Evolutionary conservation across 2,797 vertebrate genomes (phyloP), one percentile per base, ranked within the genome.

Genomic region (Cyclura pinguis): DNA sequence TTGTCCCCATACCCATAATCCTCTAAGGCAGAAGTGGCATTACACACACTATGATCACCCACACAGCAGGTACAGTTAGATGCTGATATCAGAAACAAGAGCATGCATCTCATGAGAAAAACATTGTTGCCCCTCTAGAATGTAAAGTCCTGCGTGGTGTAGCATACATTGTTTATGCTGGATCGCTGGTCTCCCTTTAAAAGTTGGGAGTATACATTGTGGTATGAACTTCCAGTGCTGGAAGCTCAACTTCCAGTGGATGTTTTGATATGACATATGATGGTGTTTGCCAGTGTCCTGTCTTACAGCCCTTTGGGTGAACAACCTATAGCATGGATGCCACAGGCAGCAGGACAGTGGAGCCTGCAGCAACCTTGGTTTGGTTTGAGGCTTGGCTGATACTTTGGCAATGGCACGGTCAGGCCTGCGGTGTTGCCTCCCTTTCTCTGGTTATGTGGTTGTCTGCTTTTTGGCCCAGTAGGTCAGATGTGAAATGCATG

Each of bases 11-110:
- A 72, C 38, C 84, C 91, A 59, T 80, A 20, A 6, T 82, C 57
- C 93, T 87, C 93, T 87, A 80, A 62, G 88, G 92, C 77, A 94
- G 84, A 84, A 84, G 67, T 93, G 77, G 92, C 42, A n/a, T 96
- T 97, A 93, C 83, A 64, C 3, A 7, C 86, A 86, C 85, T 94
- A 52, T 89, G 86, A 85, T 87, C n/a, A 88, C 80, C 80, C 85
- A 52, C 83, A 78, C 64, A 81, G 80, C 64, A 81, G 38, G 85
- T 18, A 2, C n/a, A n/a, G 52, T 88, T 92, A 0, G 1, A 76
- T 80, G 82, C 20, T 64, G 86, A 67, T 90, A 84, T 88, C 38
- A 14, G 78, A 76, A 78, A 81, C 62, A 57, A 18, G 22, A 22
- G 62, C 38, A 13, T 13, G 20, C n/a, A 42, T 88, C 67, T 20